Base-by-base conservation (phyloP, 2,797 vertebrate genomes). In the Ctenochaetus hawaiiensis region DNA sequence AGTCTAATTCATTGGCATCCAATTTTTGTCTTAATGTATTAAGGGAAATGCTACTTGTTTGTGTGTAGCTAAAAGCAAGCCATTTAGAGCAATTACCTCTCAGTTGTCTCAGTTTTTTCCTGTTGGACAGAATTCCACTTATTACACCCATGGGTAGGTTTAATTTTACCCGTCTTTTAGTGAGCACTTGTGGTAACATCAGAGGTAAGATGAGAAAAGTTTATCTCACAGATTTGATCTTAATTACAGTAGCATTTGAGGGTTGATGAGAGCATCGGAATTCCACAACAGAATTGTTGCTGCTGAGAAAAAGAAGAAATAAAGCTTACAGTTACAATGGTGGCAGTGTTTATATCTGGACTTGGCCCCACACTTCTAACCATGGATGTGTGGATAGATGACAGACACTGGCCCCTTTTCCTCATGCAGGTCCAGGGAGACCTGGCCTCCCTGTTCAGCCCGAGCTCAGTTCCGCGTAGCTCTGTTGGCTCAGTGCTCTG, bases 401-500 rank as follows among this genome's bases (percentile, higher is more conserved):
- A 92, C 90, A 91, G 89, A 87, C 89, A 82, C 84, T 52, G 76
- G 83, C 81, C 86, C 82, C 65, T 66, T 82, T 77, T 75, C 81
- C 86, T 81, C 66, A 13, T 62, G 80, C 89, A 71, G 82, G 86
- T 87, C 92, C 87, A 41, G 9, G 16, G 90, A 91, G 91, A 91
- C 87, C 89, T 89, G 85, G 91, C 90, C 90, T 92, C 90, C 87
- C 89, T 90, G 90, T 89, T 91, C 89, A 88, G 87, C 81, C 74
- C 30, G 48, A 78, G 86, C 90, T 90, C 90, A 86, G 87, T 89
- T 90, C 85, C 73, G 84, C 91, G 91, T 81, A 83, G 91, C 91
- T 92, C 87, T 83, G 84, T 94, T 93, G 93, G 93, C 92, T 93
- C 88, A 13, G 68, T 41, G 85, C 91, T 87, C 80, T 59, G 88